Conservation (phyloP, 2,113 vertebrate genomes). For the Rafetus swinhoei region DNA sequence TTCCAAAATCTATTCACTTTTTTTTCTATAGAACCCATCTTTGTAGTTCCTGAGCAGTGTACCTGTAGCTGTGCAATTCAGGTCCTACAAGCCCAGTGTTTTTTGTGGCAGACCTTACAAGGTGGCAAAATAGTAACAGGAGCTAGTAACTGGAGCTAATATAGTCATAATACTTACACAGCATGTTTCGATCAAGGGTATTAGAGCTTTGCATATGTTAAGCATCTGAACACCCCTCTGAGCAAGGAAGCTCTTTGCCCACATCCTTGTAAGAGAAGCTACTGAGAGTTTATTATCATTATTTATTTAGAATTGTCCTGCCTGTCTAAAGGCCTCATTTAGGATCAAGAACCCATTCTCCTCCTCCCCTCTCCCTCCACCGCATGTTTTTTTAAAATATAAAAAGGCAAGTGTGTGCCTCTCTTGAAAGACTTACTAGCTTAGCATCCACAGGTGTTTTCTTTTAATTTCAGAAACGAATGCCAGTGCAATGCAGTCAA, state of each 20-base stretch:
- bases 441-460: constrained; percentile 53
- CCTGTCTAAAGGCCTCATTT: accelerated
- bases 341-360: accelerated
- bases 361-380: neutral
- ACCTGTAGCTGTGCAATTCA: accelerated
- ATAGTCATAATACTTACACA: accelerated
- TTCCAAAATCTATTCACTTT: accelerated
- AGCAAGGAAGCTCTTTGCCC: neutral
- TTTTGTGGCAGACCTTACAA: accelerated
- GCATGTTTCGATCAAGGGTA: accelerated
- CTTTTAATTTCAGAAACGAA: constrained; percentile 85
- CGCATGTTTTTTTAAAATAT: neutral
- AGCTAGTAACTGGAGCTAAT: accelerated
- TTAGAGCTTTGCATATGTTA: accelerated
- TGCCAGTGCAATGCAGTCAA: constrained; percentile 94
- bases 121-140: accelerated
- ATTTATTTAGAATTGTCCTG: neutral
- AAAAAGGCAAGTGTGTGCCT: neutral
- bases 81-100: accelerated
- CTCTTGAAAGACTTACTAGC: constrained; percentile 26
- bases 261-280: accelerated
- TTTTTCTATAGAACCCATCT: accelerated
- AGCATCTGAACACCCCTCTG: accelerated
- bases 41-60: accelerated
- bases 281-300: accelerated